These are phyloP conservation scores for Peromyscus maniculatus DNA, from an alignment of 2,113 vertebrate species.

Conservation along the genomic window DNA sequence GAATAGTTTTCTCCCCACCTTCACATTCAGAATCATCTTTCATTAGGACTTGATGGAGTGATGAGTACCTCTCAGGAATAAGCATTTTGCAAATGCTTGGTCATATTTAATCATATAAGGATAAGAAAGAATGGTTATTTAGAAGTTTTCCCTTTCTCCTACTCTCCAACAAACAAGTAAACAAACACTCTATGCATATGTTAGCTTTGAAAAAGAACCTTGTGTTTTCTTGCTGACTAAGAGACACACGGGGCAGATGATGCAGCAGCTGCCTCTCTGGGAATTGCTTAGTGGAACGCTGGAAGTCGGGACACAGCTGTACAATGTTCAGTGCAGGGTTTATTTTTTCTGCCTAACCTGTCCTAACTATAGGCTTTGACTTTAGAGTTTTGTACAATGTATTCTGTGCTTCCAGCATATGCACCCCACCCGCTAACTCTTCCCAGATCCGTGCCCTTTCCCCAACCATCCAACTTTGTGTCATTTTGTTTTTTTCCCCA, in stretches of 20 bases:
- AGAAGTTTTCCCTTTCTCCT: not conserved
- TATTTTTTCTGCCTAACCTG: not conserved
- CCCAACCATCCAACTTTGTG: not conserved
- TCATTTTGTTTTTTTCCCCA: not conserved
- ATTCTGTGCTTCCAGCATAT: not conserved
- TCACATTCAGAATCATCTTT: conserved; percentile 65
- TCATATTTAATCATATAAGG: conserved; percentile 28
- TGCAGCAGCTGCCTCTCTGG: not conserved
- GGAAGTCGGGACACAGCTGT: not conserved
- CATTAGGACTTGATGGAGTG: not conserved
- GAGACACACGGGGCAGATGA: not conserved
- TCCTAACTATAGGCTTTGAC: not conserved
- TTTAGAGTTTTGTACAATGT: not conserved
- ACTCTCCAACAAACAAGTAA: conserved; percentile 30
- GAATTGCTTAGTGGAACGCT: not conserved
- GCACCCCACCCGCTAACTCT: not conserved
- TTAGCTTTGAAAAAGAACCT: conserved; percentile 24
- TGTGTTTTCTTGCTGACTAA: conserved; percentile 62
- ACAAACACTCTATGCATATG: conserved; percentile 57
- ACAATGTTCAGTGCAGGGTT: not conserved
- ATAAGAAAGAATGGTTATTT: conserved; percentile 26
- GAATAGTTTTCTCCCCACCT: conserved; percentile 36
- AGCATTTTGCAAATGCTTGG: conserved; percentile 53
- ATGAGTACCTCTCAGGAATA: not conserved
- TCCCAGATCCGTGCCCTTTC: not conserved